Evolutionary conservation across 1,140 invertebrate species (phyloP).

Genomic region (Drosophila lini): DNA sequence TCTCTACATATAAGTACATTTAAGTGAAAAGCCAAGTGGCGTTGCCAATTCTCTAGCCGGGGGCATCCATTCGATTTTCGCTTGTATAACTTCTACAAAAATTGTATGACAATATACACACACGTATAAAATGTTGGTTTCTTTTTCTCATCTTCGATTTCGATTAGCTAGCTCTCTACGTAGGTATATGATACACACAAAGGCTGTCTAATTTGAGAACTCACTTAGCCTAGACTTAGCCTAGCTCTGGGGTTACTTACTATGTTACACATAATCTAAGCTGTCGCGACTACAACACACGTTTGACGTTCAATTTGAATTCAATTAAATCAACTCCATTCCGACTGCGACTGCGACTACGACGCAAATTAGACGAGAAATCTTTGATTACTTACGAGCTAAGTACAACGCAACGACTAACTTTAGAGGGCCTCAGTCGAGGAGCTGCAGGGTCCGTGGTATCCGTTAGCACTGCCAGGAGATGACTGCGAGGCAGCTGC

Average conservation of each 20-base stretch:
- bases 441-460: constrained; percentile 82
- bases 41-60: constrained; percentile 16
- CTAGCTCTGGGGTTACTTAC: constrained; percentile 58
- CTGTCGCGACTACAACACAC: constrained; percentile 69
- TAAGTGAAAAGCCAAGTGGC: constrained; percentile 41
- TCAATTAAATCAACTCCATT: constrained; percentile 58
- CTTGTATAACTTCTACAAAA: constrained; percentile 73
- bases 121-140: constrained; percentile 65
- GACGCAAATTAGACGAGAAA: constrained; percentile 33
- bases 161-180: constrained; percentile 38
- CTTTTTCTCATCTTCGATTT: background rate
- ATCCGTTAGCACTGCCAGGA: constrained; percentile 54
- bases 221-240: constrained; percentile 34
- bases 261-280: constrained; percentile 81
- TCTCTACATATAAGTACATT: constrained; percentile 9
- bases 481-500: constrained; percentile 39
- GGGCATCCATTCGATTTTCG: constrained; percentile 20
- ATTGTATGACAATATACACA: constrained; percentile 74
- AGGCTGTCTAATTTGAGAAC: constrained; percentile 38
- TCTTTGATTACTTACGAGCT: constrained; percentile 30
- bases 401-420: constrained; percentile 24
- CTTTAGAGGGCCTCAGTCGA: constrained; percentile 80
- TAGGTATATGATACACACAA: constrained; percentile 42
- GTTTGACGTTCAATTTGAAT: constrained; percentile 76
- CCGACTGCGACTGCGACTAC: background rate